Percentiles rank a stretch among this genome's conserved stretches.
Evolutionary conservation across 2,888 invertebrate genomes (phyloP).

Genomic region (Tachina grossa): DNA sequence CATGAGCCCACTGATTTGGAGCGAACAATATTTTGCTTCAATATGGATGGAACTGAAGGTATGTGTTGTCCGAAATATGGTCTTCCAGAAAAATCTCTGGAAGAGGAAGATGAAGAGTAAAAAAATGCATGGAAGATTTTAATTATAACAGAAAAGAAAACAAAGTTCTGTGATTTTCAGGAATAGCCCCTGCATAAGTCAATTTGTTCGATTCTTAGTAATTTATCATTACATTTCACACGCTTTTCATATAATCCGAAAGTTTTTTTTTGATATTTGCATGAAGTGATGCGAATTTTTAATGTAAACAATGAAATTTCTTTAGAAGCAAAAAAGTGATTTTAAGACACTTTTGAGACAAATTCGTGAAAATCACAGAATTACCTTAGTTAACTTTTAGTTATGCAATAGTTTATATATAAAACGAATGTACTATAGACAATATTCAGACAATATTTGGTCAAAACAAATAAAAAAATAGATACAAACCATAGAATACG

Average conservation of each 20-base stretch:
- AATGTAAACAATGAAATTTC: no score
- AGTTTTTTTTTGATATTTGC: no score
- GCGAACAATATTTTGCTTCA: conserved; percentile 91
- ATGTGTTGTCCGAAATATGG: conserved; percentile 89
- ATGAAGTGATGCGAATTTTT: no score
- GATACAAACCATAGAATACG: conserved; percentile 16
- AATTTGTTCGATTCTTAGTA: no score
- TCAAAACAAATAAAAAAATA: conserved; percentile 17
- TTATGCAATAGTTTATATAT: conserved; percentile 43
- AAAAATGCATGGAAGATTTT: conserved; percentile 10
- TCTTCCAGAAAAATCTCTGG: conserved; percentile 81
- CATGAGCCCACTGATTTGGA: conserved; percentile 91
- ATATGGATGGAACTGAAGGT: conserved; percentile 91
- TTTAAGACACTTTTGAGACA: no score
- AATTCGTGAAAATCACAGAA: conserved; percentile 13
- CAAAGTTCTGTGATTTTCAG: no score
- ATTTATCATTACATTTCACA: no score
- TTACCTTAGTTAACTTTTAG: conserved; percentile 62
- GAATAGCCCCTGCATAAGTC: no score
- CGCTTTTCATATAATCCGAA: no score
- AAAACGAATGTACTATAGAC: conserved; percentile 38
- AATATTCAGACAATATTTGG: conserved; percentile 31
- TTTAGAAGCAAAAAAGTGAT: no score
- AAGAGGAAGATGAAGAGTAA: conserved; percentile 81
- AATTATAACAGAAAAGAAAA: neutral